A percentile compares a stretch with the other conserved stretches of the same genome.
phyloP scores from a whole-genome alignment of 2,888 invertebrate genomes.

The Thera britannica region DNA sequence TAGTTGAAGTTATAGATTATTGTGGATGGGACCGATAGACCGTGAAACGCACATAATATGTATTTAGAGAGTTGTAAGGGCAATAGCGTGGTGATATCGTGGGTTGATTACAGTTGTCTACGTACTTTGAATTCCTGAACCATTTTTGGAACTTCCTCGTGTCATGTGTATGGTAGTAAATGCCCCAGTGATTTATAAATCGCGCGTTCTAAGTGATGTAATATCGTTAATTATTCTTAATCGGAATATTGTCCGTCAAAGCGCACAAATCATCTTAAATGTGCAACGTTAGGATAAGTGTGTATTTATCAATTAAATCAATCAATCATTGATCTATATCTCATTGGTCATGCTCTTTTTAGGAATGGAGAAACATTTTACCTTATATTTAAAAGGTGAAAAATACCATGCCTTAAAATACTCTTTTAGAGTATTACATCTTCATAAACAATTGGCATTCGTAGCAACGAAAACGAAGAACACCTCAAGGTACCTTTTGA shows the following conservation, averaged over 20 bases:
- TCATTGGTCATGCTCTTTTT: slow-evolving; percentile 1
- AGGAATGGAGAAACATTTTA: neutral
- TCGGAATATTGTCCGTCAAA: slow-evolving; percentile 19
- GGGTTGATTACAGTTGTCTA: slow-evolving; percentile 53
- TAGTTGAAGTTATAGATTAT: slow-evolving; percentile 35
- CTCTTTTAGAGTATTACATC: too few species aligned
- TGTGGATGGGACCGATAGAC: slow-evolving; percentile 48
- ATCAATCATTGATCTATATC: slow-evolving; percentile 6
- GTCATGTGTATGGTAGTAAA: neutral
- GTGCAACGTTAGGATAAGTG: slow-evolving; percentile 17
- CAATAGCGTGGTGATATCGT: slow-evolving; percentile 53
- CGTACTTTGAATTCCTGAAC: neutral
- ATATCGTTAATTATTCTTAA: slow-evolving; percentile 12
- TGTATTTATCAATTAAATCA: slow-evolving; percentile 1
- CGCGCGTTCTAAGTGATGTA: slow-evolving; percentile 9
- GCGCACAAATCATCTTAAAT: slow-evolving; percentile 30
- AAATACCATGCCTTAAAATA: neutral
- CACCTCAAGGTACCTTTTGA: neutral
- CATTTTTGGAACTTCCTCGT: too few species aligned
- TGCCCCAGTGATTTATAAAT: neutral
- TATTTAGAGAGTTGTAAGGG: slow-evolving; percentile 43
- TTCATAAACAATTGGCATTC: neutral
- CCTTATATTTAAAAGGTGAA: neutral
- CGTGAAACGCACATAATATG: slow-evolving; percentile 24
- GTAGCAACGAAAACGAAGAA: neutral